phyloP scores from a whole-genome alignment of 2,888 invertebrate genomes.

The Leptinotarsa rubiginosa region DNA sequence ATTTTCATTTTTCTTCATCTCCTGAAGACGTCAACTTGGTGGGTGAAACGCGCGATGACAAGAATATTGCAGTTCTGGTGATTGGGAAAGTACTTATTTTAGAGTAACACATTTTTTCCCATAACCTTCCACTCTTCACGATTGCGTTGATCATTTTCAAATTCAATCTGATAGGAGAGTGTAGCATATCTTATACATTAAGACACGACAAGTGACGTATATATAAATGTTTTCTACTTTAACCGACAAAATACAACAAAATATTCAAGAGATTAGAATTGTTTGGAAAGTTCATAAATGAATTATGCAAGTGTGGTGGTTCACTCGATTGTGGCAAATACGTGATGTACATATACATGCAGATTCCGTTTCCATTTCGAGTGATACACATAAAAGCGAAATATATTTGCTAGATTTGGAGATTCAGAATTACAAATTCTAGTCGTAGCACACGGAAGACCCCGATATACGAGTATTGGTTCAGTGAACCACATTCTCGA shows the following conservation, averaged over 20 bases:
- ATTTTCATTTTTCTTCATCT: no score
- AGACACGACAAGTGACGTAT: background rate
- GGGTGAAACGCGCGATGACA: no score
- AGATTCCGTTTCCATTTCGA: background rate
- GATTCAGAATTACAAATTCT: no score
- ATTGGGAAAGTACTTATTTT: no score
- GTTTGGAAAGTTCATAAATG: slow-evolving; percentile 9
- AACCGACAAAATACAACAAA: background rate
- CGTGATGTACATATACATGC: background rate
- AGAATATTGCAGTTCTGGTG: no score
- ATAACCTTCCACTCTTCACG: no score
- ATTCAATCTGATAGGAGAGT: background rate
- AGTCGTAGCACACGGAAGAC: no score
- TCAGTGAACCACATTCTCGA: no score
- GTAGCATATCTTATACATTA: background rate
- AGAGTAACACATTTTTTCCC: no score
- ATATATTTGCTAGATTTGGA: background rate
- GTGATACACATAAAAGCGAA: background rate
- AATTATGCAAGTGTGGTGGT: slow-evolving; percentile 11
- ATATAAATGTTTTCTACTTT: background rate
- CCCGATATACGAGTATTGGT: no score
- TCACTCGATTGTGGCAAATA: background rate
- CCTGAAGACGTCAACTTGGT: no score
- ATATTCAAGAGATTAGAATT: background rate
- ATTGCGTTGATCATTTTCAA: background rate